phyloP scores from a whole-genome alignment of 1,140 invertebrate species.

The Lepidotrigona ventralis region DNA sequence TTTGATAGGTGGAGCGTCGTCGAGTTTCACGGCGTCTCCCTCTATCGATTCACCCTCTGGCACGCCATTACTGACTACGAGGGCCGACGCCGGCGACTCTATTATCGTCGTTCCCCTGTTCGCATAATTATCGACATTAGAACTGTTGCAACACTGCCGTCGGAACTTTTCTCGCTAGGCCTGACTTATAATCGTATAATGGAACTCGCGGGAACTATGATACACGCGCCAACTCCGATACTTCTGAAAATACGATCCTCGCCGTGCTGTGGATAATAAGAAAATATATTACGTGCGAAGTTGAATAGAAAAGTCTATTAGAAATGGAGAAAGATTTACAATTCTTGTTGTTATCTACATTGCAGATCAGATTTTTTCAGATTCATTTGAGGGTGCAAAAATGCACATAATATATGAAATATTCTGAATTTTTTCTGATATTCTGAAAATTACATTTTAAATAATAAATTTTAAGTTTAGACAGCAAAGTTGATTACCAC shows the following conservation, averaged over 20 bases:
- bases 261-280: background rate
- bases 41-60: constrained; percentile 73
- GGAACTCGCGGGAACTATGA: constrained; percentile 3
- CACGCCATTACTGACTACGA: constrained; percentile 70
- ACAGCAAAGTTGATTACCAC: background rate
- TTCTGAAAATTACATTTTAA: background rate
- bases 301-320: no score
- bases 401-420: background rate
- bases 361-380: background rate
- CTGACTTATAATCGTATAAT: background rate
- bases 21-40: constrained; percentile 67
- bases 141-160: constrained; percentile 29
- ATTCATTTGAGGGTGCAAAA: no score
- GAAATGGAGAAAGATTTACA: background rate
- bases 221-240: background rate
- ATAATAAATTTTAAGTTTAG: background rate
- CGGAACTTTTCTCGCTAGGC: constrained; percentile 26
- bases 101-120: constrained; percentile 33
- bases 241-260: background rate
- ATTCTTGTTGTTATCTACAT: background rate
- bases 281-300: background rate
- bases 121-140: constrained; percentile 54
- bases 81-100: constrained; percentile 37
- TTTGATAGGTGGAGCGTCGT: constrained; percentile 48
- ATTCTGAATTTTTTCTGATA: no score